Percentiles rank a stretch among this genome's conserved stretches.
These are phyloP conservation scores for Drosophila diplacantha DNA, from an alignment of 2,888 invertebrate species.

Conservation along the genomic window DNA sequence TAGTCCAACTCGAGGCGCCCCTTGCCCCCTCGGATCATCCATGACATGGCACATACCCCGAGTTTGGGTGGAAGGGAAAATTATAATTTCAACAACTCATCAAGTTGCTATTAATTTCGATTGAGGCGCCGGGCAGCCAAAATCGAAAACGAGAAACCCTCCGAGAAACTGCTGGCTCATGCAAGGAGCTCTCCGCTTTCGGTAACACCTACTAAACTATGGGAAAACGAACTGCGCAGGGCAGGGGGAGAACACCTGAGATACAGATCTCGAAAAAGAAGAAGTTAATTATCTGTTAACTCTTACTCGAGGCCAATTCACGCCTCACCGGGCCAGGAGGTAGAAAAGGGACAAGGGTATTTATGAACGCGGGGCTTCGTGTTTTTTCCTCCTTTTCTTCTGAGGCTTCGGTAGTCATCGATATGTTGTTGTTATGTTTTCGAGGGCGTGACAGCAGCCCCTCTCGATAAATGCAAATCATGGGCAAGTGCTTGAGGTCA, in stretches of 20 bases:
- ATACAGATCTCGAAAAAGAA: slow-evolving; percentile 26
- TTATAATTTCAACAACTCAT: slow-evolving; percentile 74
- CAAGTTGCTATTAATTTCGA: slow-evolving; percentile 69
- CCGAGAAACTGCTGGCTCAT: slow-evolving; percentile 43
- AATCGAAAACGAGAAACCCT: slow-evolving; percentile 54
- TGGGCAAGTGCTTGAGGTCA: slow-evolving; percentile 33
- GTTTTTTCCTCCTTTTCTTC: background rate
- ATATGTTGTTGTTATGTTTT: slow-evolving; percentile 17
- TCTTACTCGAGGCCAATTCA: slow-evolving; percentile 54
- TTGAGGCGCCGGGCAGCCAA: slow-evolving; percentile 55
- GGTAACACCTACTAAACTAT: slow-evolving; percentile 69
- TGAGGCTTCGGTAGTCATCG: slow-evolving; percentile 32
- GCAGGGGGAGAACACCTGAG: slow-evolving; percentile 5
- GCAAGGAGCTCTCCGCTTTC: slow-evolving; percentile 35
- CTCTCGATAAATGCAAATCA: slow-evolving; percentile 40
- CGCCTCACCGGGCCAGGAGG: slow-evolving; percentile 41
- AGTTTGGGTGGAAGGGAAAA: slow-evolving; percentile 13
- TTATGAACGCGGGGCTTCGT: background rate
- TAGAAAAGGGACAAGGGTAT: background rate
- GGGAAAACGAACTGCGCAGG: slow-evolving; percentile 37
- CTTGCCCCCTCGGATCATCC: too few relatives aligned
- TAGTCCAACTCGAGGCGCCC: slow-evolving; percentile 45
- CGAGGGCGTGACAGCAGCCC: slow-evolving; percentile 35
- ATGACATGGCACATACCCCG: slow-evolving; percentile 45
- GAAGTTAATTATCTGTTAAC: slow-evolving; percentile 70